Evolutionary conservation across 2,888 invertebrate genomes (phyloP).

Genomic region (Scaptomyza caliginosa): DNA sequence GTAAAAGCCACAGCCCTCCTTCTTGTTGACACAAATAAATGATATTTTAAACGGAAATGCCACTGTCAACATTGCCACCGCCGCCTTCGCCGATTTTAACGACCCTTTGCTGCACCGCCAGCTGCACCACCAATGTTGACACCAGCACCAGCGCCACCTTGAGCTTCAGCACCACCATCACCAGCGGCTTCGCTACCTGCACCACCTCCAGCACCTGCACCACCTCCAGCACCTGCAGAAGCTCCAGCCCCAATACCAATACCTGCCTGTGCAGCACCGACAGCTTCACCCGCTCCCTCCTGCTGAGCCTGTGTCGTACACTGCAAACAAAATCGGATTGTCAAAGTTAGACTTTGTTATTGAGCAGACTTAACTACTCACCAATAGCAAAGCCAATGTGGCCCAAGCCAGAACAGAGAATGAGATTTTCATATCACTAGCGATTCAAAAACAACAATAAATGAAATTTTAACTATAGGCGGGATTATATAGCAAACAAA

Average conservation of each 20-base stretch:
- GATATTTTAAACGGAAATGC: conserved; percentile 31
- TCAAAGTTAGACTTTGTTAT: not conserved
- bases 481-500: conserved; percentile 30
- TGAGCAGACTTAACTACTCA: conserved; percentile 4
- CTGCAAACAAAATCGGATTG: conserved; percentile 10
- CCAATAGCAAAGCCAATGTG: conserved; percentile 29
- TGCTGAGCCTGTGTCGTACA: conserved; percentile 8
- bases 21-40: conserved; percentile 5
- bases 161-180: conserved; percentile 13
- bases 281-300: not conserved
- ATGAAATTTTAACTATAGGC: too few species aligned
- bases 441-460: not conserved
- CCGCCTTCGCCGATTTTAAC: conserved; percentile 23
- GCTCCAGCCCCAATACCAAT: conserved; percentile 13
- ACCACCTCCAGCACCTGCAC: conserved; percentile 27
- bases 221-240: conserved; percentile 18
- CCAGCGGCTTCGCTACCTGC: conserved; percentile 8
- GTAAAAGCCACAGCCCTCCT: too few species aligned
- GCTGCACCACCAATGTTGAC: not conserved
- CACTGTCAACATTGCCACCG: not conserved
- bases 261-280: conserved; percentile 45
- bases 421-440: conserved; percentile 31
- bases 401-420: conserved; percentile 5
- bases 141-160: conserved; percentile 22
- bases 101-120: conserved; percentile 3